Percentiles rank a stretch among this genome's conserved stretches.
These are phyloP conservation scores for Tenthredo distinguenda DNA, from an alignment of 2,888 invertebrate species.

Conservation along the genomic window DNA sequence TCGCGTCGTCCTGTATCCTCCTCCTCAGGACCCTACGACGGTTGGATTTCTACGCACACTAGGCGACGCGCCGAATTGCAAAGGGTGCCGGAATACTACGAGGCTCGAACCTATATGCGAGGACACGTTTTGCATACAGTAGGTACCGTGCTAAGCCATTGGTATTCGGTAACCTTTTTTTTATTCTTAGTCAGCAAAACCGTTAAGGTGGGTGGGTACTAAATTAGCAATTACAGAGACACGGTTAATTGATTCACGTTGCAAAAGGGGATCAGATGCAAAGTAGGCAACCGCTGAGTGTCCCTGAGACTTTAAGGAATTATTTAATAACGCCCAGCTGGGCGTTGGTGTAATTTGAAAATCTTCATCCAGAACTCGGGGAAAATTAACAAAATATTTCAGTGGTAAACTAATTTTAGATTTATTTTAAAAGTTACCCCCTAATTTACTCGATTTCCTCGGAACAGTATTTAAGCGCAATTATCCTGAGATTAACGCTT, in stretches of 20 bases:
- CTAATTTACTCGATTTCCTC: background rate
- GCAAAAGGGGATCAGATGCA: slow-evolving; percentile 5
- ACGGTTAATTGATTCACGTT: slow-evolving; percentile 23
- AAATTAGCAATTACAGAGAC: slow-evolving; percentile 26
- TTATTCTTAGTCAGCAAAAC: slow-evolving; percentile 19
- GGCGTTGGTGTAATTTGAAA: background rate
- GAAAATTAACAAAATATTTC: background rate
- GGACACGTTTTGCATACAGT: slow-evolving; percentile 39
- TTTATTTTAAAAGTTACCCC: background rate
- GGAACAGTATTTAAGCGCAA: background rate
- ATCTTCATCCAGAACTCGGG: background rate
- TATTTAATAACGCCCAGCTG: background rate
- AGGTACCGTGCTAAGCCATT: background rate
- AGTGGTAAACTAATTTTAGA: background rate
- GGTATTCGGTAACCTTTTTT: background rate
- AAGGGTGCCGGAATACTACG: background rate
- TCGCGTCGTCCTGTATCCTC: background rate
- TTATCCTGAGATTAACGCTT: background rate
- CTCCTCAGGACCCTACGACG: background rate
- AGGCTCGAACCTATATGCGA: slow-evolving; percentile 18
- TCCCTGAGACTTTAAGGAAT: background rate
- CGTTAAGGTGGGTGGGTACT: background rate
- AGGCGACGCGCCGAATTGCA: slow-evolving; percentile 22
- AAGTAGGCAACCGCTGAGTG: slow-evolving; percentile 12
- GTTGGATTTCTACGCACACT: slow-evolving; percentile 24